Percentiles rank a stretch among this genome's conserved stretches.
Conservation (phyloP, 2,888 invertebrate genomes). For the Sarcophaga caerulescens region DNA sequence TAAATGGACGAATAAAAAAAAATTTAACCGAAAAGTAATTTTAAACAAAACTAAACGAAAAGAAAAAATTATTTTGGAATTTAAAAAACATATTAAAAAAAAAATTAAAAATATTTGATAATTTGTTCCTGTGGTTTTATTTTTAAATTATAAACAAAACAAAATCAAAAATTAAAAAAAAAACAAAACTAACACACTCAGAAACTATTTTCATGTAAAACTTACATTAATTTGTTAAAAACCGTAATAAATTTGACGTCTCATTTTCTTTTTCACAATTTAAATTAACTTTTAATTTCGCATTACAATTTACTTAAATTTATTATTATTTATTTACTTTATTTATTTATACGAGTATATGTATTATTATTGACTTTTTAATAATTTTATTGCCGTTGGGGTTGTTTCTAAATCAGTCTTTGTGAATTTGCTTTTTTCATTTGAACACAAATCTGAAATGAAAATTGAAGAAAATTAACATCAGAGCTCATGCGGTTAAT, state of each 20-base stretch:
- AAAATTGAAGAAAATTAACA: constrained; percentile 16
- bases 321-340: constrained; percentile 38
- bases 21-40: constrained; percentile 4
- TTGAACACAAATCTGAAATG: constrained; percentile 54
- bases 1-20: constrained; percentile 31
- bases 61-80: constrained; percentile 28
- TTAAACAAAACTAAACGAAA: constrained; percentile 62
- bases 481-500: too few relatives aligned
- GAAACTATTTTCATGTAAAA: too few relatives aligned
- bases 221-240: too few relatives aligned
- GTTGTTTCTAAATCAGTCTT: constrained; percentile 66
- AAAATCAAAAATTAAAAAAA: too few relatives aligned
- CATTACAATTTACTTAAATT: constrained; percentile 41
- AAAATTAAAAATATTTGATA: too few relatives aligned
- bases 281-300: too few relatives aligned
- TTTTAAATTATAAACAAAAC: too few relatives aligned
- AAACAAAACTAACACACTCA: too few relatives aligned
- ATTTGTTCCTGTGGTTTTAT: too few relatives aligned
- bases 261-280: too few relatives aligned
- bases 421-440: constrained; percentile 5
- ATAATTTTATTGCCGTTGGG: constrained; percentile 37
- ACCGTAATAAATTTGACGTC: too few relatives aligned
- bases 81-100: too few relatives aligned
- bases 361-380: constrained; percentile 12
- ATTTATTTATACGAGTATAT: constrained; percentile 11